phyloP scores from a whole-genome alignment of 1,140 invertebrate genomes.

The Bradynema listronoti region DNA sequence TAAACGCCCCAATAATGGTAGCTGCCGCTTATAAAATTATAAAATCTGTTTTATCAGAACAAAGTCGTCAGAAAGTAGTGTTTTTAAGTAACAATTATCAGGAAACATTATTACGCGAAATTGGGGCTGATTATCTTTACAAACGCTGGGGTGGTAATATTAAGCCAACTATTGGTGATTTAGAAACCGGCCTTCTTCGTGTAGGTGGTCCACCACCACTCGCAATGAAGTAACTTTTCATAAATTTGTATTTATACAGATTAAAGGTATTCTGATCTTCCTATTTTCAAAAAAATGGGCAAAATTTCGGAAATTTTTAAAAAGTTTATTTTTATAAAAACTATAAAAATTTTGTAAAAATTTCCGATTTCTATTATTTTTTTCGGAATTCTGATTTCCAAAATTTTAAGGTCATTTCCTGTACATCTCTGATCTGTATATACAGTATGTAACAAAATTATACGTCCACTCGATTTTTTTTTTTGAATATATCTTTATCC shows the following conservation, averaged over 20 bases:
- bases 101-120: conserved; percentile 11
- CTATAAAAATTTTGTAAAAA: background rate
- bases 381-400: no score
- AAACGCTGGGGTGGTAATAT: conserved; percentile 28
- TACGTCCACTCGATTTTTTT: no score
- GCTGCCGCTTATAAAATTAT: conserved; percentile 28
- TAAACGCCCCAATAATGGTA: conserved; percentile 34
- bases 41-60: conserved; percentile 34
- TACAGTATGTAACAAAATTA: no score
- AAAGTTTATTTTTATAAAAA: background rate
- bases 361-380: no score
- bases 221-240: no score
- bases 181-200: conserved; percentile 25
- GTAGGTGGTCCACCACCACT: conserved; percentile 35
- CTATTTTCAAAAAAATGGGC: conserved; percentile 20
- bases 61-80: conserved; percentile 30
- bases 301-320: background rate
- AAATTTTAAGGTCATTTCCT: no score
- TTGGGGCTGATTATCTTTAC: conserved; percentile 31
- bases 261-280: no score
- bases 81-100: conserved; percentile 25
- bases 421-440: no score
- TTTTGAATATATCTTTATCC: no score
- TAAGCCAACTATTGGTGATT: conserved; percentile 11
- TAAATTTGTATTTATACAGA: no score